Evolutionary conservation across 2,888 invertebrate species (phyloP), one percentile per base, ranked within the genome.

Genomic region (Argynnis bischoffii): DNA sequence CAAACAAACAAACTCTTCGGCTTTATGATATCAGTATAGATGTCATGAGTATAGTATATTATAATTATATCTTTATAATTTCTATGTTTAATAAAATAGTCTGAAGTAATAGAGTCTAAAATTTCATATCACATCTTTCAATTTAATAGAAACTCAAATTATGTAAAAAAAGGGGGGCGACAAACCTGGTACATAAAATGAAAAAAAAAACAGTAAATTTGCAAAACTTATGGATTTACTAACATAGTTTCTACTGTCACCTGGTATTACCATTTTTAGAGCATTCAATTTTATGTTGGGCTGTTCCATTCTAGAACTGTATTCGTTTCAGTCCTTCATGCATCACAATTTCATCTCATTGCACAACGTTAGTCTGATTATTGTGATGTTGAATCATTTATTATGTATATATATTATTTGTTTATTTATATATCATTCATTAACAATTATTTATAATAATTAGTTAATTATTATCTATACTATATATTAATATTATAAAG

Each of bases 261-360:
- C 81, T 82, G 83, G 82, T 84, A 86, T 82, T 84, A 82, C 81
- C 82, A 76, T 79, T 85, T 89, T 89, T 89, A 89, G 87, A 85
- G 83, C 87, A 83, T 81, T 26, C 87, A 87, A 89, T 89, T 89
- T 88, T 87, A 87, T 89, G 88, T 89, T 87, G 88, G 85, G 76
- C 79, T 78, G 79, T 82, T 84, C 48, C 26, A 21, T 48, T 48
- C 31, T 48, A 59, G 48, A 31, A 59, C n/a, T 59, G 59, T 48
- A 48, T 31, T 47, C 13, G 26, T 13, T 59, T 6, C 48, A 48
- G n/a, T 59, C 48, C 13, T 48, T 16, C n/a, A 59, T 59, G n/a
- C 26, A 48, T 26, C 48, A 59, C n/a, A 48, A 47, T 26, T 59
- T 35, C 35, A 59, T 59, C 48, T 59, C 15, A 26, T 59, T 21